Evolutionary conservation across 1,140 invertebrate genomes (phyloP), one percentile per base, ranked within the genome.

Genomic region (Colletes gigas): DNA sequence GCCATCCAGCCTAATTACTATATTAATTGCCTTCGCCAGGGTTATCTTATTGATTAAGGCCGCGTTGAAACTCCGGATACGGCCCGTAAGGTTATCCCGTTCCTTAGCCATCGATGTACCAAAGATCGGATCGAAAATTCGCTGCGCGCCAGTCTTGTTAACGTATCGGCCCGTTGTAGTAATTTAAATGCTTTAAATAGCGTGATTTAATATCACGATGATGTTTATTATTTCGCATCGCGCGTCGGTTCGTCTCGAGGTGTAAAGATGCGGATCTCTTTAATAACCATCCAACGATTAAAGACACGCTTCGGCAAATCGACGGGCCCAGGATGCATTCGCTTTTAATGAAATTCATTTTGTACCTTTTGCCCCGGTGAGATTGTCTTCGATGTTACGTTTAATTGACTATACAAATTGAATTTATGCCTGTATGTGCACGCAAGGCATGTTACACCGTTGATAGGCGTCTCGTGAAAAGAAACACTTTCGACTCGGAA

Each of bases 11-110:
- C 83, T 91, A 91, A 91, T 90, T 91, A 88, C 89, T 84, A 84
- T 91, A 91, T 91, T 91, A 91, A 90, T 92, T 90, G 81, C 85
- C 86, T 87, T 85, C 67, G 72, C 72, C 41, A 67, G 70, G 77
- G 60, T 74, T 81, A 83, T 71, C 78, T 85, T 85, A 85, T 88
- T 84, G 83, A 89, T 89, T 83, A 81, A 78, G 57, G 57, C 50
- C 50, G 44, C 65, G 65, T 10, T 14, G 69, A 79, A 69, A 50
- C 54, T 52, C 60, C 55, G 39, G 60, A 57, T 52, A 19, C 17
- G 50, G 7, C 50, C 54, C 17, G 30, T 62, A 30, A 81, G 47
- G 54, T 14, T 70, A 47, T 17, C 30, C 14, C 14, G 57, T 12
- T n/a, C 15, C 54, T 12, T 5, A 52, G 19, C 3, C n/a, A n/a